A percentile compares a stretch with the other conserved stretches of the same genome.
These are phyloP conservation scores for Heliothis virescens DNA, from an alignment of 1,140 invertebrate species.

Conservation along the genomic window DNA sequence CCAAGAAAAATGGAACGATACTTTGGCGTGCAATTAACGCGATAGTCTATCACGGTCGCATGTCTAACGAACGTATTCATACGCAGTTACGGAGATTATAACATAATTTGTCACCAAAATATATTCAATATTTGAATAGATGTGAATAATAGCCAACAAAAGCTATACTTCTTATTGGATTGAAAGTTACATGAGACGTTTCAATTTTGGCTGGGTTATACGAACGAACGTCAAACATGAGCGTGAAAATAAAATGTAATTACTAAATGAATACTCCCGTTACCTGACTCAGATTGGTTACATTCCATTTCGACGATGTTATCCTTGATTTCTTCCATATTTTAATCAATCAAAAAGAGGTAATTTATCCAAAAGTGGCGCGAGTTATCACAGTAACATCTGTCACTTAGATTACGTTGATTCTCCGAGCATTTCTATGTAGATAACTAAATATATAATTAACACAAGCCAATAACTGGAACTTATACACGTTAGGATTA, in stretches of 20 bases:
- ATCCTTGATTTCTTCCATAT: slow-evolving; percentile 69
- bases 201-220: slow-evolving; percentile 60
- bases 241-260: slow-evolving; percentile 37
- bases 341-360: slow-evolving; percentile 53
- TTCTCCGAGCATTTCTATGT: slow-evolving; percentile 63
- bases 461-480: slow-evolving; percentile 41
- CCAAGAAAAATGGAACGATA: slow-evolving; percentile 50
- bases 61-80: background rate
- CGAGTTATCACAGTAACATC: slow-evolving; percentile 74
- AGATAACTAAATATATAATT: slow-evolving; percentile 52
- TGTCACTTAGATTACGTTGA: slow-evolving; percentile 68
- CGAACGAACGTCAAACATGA: slow-evolving; percentile 56
- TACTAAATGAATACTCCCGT: slow-evolving; percentile 45
- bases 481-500: slow-evolving; percentile 19
- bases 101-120: background rate
- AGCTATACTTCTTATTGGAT: slow-evolving; percentile 5
- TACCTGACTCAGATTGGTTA: slow-evolving; percentile 53
- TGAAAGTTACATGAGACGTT: slow-evolving; percentile 25
- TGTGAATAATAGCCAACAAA: slow-evolving; percentile 20
- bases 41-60: background rate
- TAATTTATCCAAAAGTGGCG: slow-evolving; percentile 71
- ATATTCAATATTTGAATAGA: background rate
- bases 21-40: background rate
- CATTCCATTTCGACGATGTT: slow-evolving; percentile 58
- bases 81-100: background rate